phyloP scores from a whole-genome alignment of 2,888 invertebrate genomes.

The Pilophorus perplexus region DNA sequence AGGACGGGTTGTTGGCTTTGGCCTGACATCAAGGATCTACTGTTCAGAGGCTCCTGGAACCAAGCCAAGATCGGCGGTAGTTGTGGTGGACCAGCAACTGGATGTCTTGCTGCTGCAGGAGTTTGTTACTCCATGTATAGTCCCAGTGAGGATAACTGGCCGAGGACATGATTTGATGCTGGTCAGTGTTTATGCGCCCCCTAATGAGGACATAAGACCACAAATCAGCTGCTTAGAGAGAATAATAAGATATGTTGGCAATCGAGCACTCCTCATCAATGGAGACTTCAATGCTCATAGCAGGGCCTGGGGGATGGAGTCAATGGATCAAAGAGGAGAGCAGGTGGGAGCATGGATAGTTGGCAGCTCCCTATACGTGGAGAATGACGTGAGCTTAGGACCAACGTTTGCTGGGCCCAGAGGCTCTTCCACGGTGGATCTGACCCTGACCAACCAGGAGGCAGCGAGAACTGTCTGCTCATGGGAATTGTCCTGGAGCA shows the following conservation, averaged over 20 bases:
- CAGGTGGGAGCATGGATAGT: not conserved
- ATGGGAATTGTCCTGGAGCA: not conserved
- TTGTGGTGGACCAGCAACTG: not conserved
- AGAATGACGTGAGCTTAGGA: not conserved
- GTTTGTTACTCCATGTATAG: no score
- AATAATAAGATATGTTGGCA: no score
- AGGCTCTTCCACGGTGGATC: not conserved
- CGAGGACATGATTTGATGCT: not conserved
- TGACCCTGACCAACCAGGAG: not conserved
- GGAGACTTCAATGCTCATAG: no score
- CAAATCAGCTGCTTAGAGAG: no score
- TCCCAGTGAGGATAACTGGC: not conserved
- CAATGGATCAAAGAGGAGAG: no score
- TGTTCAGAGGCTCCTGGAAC: not conserved
- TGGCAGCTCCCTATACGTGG: not conserved
- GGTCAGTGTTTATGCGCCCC: not conserved
- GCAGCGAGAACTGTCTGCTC: no score
- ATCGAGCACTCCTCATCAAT: no score
- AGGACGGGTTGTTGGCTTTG: no score
- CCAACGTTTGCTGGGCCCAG: not conserved
- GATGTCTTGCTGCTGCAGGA: not conserved
- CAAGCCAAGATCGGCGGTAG: not conserved
- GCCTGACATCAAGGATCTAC: no score
- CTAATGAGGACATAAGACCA: not conserved
- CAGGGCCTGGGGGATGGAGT: no score